These are phyloP conservation scores for Paelopatides confundens DNA, from an alignment of 53 echinoderm and acorn worm genomes.

Conservation along the genomic window DNA sequence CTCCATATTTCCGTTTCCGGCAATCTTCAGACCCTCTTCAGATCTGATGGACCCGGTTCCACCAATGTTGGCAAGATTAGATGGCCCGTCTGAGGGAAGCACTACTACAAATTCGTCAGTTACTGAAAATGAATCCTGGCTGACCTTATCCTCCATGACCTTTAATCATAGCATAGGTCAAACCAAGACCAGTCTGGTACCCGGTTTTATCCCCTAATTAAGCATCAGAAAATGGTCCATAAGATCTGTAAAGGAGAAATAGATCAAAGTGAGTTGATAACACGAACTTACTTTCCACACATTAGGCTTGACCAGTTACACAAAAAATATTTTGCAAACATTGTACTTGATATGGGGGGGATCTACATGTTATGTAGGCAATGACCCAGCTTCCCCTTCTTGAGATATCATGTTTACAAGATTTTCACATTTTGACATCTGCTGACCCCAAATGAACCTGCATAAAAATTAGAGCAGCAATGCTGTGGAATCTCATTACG, in stretches of 20 bases:
- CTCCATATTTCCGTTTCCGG: constrained; percentile 99
- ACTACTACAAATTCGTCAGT: constrained; percentile 96
- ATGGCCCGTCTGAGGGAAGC: constrained; percentile 76
- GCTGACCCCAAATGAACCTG: no score
- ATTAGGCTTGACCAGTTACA: no score
- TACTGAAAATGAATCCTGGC: constrained; percentile 93
- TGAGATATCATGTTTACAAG: no score
- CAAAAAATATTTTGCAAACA: background rate
- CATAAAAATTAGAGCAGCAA: no score
- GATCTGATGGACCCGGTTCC: constrained; percentile 24
- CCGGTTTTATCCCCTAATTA: background rate
- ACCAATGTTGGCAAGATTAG: constrained; percentile 31
- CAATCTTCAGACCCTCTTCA: constrained; percentile 91
- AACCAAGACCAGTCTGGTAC: background rate
- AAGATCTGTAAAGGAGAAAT: background rate
- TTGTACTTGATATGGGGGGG: no score
- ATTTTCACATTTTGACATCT: no score
- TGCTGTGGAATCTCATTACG: no score
- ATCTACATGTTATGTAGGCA: no score
- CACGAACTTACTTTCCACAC: no score
- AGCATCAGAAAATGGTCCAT: background rate
- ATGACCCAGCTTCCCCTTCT: no score
- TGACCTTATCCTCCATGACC: constrained; percentile 95
- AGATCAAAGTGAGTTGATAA: background rate
- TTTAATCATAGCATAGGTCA: background rate